Conservation (phyloP, 2,888 invertebrate genomes). For the Candidula unifasciata region DNA sequence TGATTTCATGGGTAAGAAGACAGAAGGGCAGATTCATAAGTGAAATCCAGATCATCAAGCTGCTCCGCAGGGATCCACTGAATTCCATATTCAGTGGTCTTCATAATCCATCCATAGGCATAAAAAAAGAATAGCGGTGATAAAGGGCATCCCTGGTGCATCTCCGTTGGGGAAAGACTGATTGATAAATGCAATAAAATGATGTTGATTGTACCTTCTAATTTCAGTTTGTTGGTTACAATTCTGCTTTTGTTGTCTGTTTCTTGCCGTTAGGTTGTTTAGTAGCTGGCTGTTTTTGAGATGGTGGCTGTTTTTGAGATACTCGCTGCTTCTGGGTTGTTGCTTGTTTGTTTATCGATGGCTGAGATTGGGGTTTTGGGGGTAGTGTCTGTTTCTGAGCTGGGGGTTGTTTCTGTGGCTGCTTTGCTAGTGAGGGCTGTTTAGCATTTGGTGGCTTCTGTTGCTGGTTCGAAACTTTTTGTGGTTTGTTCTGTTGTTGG, state of each 20-base stretch:
- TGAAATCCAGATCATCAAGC: no score
- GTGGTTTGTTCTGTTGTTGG: not conserved
- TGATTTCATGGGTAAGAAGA: no score
- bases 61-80: no score
- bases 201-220: no score
- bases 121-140: no score
- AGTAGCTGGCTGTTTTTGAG: constrained; percentile 10
- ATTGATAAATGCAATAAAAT: no score
- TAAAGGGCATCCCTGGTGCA: no score
- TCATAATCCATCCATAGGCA: no score
- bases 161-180: no score
- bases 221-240: constrained; percentile 1
- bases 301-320: not conserved
- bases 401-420: constrained; percentile 1
- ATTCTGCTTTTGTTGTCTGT: constrained; percentile 18
- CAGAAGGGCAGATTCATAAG: no score
- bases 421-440: not conserved
- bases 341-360: constrained; percentile 19
- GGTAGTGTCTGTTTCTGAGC: constrained; percentile 2
- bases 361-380: not conserved
- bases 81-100: no score
- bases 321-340: not conserved
- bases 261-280: constrained; percentile 9
- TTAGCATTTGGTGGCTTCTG: not conserved
- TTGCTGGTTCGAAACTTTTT: not conserved